A percentile compares a stretch with the other conserved stretches of the same genome.
These are phyloP conservation scores for Tetrapedia diversipes DNA, from an alignment of 2,888 invertebrate genomes.

Conservation along the genomic window DNA sequence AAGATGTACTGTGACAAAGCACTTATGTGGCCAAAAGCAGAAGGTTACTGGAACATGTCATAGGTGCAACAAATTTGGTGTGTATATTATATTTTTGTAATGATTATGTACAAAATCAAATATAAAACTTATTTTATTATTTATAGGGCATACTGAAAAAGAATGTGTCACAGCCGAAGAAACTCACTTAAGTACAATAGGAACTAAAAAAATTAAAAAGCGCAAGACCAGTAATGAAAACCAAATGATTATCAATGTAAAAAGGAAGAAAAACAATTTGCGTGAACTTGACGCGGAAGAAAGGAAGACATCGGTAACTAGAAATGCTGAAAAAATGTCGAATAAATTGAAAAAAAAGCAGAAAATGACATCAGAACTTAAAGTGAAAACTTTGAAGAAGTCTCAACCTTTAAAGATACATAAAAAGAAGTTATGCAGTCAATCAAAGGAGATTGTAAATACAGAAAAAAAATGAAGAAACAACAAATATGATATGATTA, in stretches of 20 bases:
- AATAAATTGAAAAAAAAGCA: neutral
- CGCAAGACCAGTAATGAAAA: constrained; percentile 37
- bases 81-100: neutral
- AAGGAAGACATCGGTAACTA: neutral
- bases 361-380: neutral
- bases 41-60: constrained; percentile 75
- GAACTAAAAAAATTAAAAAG: constrained; percentile 48
- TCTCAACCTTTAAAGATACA: neutral
- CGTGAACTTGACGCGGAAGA: neutral
- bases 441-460: neutral
- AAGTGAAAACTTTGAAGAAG: constrained; percentile 5
- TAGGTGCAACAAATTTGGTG: constrained; percentile 74
- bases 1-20: constrained; percentile 86
- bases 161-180: constrained; percentile 60
- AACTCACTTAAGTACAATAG: neutral
- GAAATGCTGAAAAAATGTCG: constrained; percentile 38
- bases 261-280: constrained; percentile 14
- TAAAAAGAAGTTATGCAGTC: constrained; percentile 8
- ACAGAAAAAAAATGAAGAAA: constrained; percentile 17
- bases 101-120: neutral
- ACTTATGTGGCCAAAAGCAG: constrained; percentile 83
- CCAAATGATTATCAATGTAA: neutral
- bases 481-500: neutral
- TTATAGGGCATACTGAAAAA: constrained; percentile 73
- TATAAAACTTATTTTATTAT: constrained; percentile 17